Base-by-base conservation (phyloP, 1,140 invertebrate genomes). In the Stenopsyche tienmushanensis region DNA sequence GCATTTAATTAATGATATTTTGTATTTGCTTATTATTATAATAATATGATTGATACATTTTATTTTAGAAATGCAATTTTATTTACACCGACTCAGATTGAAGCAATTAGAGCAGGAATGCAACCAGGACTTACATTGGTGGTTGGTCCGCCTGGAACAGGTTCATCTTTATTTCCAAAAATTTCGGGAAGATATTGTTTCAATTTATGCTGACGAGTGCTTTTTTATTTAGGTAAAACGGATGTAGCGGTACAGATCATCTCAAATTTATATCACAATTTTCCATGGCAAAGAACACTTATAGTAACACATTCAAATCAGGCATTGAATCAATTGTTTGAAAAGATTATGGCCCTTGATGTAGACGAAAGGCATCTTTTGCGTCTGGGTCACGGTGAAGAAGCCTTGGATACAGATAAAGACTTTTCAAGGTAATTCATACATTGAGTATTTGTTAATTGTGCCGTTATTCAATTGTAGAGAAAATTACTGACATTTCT, bases 251-350 rank as follows among this genome's bases (percentile, higher is more conserved):
- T 99, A 0, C 98, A 99, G 78, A 99, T 99, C 65, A 99, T 99
- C 74, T 97, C 97, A 2, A 99, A 99, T 77, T 82, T 99, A 10
- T 99, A 99, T 77, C 97, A 99, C 80, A 99, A 99, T 80, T 99
- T 97, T 78, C 97, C 97, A 0, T 93, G 96, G 79, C 96, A 99
- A 74, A 84, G 98, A 54, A 99, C 97, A 0, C 80, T 99, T 1
- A 98, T 99, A 76, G 98, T 99, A 0, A 99, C 98, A 0, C 98
- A 99, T 81, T 99, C 97, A 15, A 99, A 99, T 88, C 97, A 99
- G 80, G 98, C 98, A 0, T 82, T 99, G 15, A 99, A 99, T 86
- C 97, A 99, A 78, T 82, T 99, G 26, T 99, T 99, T 80, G 98
- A 99, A 77, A 99, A 99, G 80, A 99, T 99, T 70, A 99, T 99